Percentiles rank a stretch among this genome's conserved stretches.
phyloP scores from a whole-genome alignment of 2,888 invertebrate genomes.

The Lithophane ornitopus region DNA sequence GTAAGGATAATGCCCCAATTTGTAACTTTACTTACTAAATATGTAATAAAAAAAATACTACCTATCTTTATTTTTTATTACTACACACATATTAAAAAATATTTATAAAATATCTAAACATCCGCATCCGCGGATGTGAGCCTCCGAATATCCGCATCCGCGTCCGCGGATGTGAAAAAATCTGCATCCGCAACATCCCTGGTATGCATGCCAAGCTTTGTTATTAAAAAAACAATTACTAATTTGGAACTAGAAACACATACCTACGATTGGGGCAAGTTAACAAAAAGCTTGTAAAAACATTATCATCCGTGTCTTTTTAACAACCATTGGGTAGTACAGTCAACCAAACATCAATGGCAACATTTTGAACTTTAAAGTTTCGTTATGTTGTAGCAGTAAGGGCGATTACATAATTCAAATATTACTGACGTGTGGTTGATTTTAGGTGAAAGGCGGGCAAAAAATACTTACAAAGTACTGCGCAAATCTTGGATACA shows the following conservation, averaged over 20 bases:
- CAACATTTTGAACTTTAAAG: background rate
- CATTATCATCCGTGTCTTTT: background rate
- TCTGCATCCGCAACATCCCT: too few species aligned
- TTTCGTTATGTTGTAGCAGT: background rate
- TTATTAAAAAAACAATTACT: background rate
- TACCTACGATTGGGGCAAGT: background rate
- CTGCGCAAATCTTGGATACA: slow-evolving; percentile 92
- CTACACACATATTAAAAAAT: too few species aligned
- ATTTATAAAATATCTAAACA: too few species aligned
- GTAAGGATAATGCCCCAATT: too few species aligned
- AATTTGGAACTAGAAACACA: background rate
- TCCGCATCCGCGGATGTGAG: too few species aligned
- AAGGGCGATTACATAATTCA: background rate
- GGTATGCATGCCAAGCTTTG: background rate
- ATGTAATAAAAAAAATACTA: too few species aligned
- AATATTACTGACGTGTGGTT: background rate
- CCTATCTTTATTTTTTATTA: too few species aligned
- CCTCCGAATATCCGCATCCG: too few species aligned
- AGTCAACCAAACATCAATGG: background rate
- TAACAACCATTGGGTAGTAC: background rate
- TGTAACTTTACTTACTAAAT: too few species aligned
- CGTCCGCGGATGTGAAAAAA: too few species aligned
- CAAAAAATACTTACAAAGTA: slow-evolving; percentile 91
- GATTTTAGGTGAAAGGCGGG: background rate
- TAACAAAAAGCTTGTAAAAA: background rate